Evolutionary conservation across 2,113 vertebrate genomes (phyloP), one percentile per base, ranked within the genome.

Genomic region (Phaethornis superciliosus): DNA sequence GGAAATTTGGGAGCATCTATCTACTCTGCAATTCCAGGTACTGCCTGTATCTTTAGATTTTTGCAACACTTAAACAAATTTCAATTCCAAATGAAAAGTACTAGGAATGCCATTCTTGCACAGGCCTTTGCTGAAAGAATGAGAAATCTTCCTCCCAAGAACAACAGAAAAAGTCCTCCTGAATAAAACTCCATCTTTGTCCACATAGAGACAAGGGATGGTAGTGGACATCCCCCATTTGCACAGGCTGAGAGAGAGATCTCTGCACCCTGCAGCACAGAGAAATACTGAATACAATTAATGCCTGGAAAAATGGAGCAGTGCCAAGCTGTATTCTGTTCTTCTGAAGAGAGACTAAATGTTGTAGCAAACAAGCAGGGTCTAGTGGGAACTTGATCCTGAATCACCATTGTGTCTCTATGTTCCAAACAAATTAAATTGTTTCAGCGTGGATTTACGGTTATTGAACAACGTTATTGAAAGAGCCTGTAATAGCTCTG

Each of bases 171-270:
- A 44, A 40, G 3, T 35, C 15, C 7, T 40, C 4, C 40, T 11
- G 15, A 37, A 3, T 9, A 33, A n/a, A 60, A 28, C n/a, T 35
- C 18, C 10, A 3, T 12, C 28, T 26, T 58, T 65, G 6, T 16
- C 23, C 12, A 30, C 6, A 2, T 0, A 28, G 12, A 58, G 19
- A 5, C 6, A 3, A 4, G 1, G 4, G 17, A 4, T 15, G 7
- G 8, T 26, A 56, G 15, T 8, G 13, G 11, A 16, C 20, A 62
- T 17, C 2, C 35, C 65, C 52, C 5, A 20, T 20, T 51, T 76
- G 18, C 9, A 6, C 2, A 35, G 18, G 4, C 35, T 49, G n/a
- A n/a, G 59, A 44, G 54, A 54, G 27, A 44, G 7, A 27, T 24
- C 7, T 56, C 32, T 69, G 59, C 62, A 47, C 9, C 4, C 7